Evolutionary conservation across 2,888 invertebrate species (phyloP), one percentile per base, ranked within the genome.

Genomic region (Eupithecia exiguata): DNA sequence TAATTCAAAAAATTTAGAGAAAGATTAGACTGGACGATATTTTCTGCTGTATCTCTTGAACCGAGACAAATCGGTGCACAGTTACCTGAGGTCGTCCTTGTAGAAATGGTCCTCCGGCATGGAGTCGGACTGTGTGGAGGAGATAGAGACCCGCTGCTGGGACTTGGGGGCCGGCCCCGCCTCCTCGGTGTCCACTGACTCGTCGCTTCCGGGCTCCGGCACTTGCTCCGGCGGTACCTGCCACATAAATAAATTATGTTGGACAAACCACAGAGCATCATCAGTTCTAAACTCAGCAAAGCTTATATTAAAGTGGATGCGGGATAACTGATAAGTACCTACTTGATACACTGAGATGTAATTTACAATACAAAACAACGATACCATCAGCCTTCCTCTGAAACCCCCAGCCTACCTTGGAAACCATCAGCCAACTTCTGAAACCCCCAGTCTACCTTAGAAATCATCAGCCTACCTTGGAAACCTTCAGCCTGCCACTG

Each of bases 31-130:
- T n/a, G n/a, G n/a, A n/a, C n/a, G n/a, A 30, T 30, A 3, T 30
- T 4, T 30, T 30, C 4, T 18, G 43, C 43, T 6, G 18, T 46
- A 16, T 46, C 43, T 46, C 43, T 6, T 1, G 43, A 46, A 6
- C 4, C 18, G n/a, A n/a, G 6, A 46, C 9, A n/a, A 9, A 46
- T 46, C 46, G 18, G n/a, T 46, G 46, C 43, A 46, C 18, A 21
- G 10, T 3, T 21, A 92, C 92, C 92, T 91, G 53, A 93, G 82
- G 72, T 93, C 93, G 36, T 93, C 93, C 66, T 91, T 92, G 73
- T 93, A 93, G 79, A 86, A 92, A 58, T 92, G 91, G 61, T 89
- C 87, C 0, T 78, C 77, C 25, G 73, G 67, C 21, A 40, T 9
- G 1, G 72, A 74, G 4, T 61, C 12, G 12, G 72, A 70, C 0